A percentile compares a stretch with the other conserved stretches of the same genome.
These are phyloP conservation scores for Drosophila pandora DNA, from an alignment of 1,140 invertebrate genomes.

Conservation along the genomic window DNA sequence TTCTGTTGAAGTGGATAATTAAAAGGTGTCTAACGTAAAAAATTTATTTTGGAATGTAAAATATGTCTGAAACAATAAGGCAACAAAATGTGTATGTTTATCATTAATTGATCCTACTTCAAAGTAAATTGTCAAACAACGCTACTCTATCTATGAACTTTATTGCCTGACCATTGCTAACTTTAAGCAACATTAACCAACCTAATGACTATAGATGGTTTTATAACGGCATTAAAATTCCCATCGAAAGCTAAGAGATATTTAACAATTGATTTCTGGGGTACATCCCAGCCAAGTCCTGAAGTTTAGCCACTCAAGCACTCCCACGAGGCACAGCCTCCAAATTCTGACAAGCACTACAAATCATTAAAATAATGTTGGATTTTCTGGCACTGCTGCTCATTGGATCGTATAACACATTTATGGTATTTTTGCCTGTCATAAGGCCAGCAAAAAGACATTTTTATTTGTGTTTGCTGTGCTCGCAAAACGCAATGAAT, in stretches of 20 bases:
- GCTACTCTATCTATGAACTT: too few relatives aligned
- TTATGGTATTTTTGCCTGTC: slow-evolving; percentile 64
- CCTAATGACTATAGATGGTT: not conserved
- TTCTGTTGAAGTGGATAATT: too few relatives aligned
- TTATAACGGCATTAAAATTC: slow-evolving; percentile 3
- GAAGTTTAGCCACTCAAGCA: slow-evolving; percentile 22
- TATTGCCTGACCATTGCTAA: too few relatives aligned
- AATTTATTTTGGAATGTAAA: too few relatives aligned
- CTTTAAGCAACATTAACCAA: not conserved
- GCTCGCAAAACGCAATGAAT: slow-evolving; percentile 61
- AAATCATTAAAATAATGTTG: slow-evolving; percentile 67
- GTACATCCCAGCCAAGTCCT: not conserved
- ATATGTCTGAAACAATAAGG: too few relatives aligned
- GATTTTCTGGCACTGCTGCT: slow-evolving; percentile 24
- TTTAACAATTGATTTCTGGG: slow-evolving; percentile 17
- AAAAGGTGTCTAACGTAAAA: too few relatives aligned
- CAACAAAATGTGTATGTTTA: too few relatives aligned
- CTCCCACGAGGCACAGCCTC: slow-evolving; percentile 45
- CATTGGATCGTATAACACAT: slow-evolving; percentile 53
- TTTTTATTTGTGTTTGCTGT: slow-evolving; percentile 73
- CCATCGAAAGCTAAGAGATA: not conserved
- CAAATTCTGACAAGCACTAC: slow-evolving; percentile 68
- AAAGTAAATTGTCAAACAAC: too few relatives aligned
- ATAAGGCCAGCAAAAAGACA: slow-evolving; percentile 69
- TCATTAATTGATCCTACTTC: too few relatives aligned